Base-by-base conservation (phyloP, 2,113 vertebrate genomes). In the Oxyura jamaicensis region DNA sequence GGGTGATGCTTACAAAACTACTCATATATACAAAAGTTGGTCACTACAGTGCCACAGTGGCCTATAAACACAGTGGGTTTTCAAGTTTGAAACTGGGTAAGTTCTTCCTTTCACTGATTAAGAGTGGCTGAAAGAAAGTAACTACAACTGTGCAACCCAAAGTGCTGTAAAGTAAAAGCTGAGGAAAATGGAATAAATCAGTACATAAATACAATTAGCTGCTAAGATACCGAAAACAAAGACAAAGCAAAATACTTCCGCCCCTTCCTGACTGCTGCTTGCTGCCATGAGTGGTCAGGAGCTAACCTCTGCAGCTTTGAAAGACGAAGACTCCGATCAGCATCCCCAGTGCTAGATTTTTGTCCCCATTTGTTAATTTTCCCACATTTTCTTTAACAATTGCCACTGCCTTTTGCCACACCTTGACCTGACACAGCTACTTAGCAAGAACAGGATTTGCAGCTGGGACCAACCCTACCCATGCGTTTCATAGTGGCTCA, bases 321-420 rank as follows among this genome's bases (percentile, higher is more conserved):
- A 13, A 78, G 65, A 21, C 7, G 52, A 28, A 68, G 35, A 4
- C 14, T 78, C 23, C 26, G n/a, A 35, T 5, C 7, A 4, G 1
- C 2, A 5, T 25, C 55, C 23, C 48, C 55, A 39, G 41, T 14
- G 11, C 13, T 71, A 31, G 56, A 3, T 1, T 50, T 80, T 77
- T 31, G 28, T 16, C 23, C 13, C 7, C 2, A 1, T 1, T 56
- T 5, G 7, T 33, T 2, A 1, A 36, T 29, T 60, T 19, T 8
- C 26, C 71, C 36, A 44, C 25, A 15, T 29, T 65, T 48, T 29
- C 44, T 62, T 68, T 16, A 72, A 39, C 12, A 19, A 4, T 21
- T 28, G 28, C 7, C 10, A 5, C 28, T 41, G 39, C 11, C 20
- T 90, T 76, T 42, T 60, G 48, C 39, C 41, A 28, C 39, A n/a